phyloP scores from a whole-genome alignment of 2,888 invertebrate genomes.

The Ypsolopha sequella region DNA sequence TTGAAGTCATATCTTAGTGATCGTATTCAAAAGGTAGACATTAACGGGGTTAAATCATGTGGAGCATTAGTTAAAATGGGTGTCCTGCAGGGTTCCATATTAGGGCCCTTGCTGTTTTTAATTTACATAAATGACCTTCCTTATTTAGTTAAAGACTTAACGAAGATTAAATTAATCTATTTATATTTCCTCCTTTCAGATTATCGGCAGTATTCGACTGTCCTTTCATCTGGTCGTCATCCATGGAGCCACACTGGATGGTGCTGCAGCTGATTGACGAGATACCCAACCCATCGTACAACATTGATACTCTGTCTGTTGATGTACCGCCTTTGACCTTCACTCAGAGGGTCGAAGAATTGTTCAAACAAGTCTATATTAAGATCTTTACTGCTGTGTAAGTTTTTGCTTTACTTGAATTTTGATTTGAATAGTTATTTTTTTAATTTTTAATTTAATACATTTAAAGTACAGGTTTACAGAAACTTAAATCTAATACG shows the following conservation, averaged over 20 bases:
- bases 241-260: constrained; percentile 29
- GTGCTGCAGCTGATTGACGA: constrained; percentile 30
- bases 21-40: no score
- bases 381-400: neutral
- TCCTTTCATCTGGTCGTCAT: constrained; percentile 37
- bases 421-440: no score
- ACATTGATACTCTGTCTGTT: constrained; percentile 16
- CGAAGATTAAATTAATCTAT: neutral
- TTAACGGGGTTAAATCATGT: no score
- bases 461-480: no score
- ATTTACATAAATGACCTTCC: neutral
- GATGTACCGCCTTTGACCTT: constrained; percentile 31
- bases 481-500: no score
- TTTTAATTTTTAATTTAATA: no score
- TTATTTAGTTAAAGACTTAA: no score
- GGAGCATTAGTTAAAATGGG: no score
- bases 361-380: neutral
- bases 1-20: no score
- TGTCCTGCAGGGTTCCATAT: no score
- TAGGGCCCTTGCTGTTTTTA: neutral
- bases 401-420: neutral
- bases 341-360: constrained; percentile 18
- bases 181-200: constrained; percentile 19
- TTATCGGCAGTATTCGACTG: constrained; percentile 30
- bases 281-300: constrained; percentile 31